Conservation (phyloP, 2,888 invertebrate species). For the Uloborus plumipes region DNA sequence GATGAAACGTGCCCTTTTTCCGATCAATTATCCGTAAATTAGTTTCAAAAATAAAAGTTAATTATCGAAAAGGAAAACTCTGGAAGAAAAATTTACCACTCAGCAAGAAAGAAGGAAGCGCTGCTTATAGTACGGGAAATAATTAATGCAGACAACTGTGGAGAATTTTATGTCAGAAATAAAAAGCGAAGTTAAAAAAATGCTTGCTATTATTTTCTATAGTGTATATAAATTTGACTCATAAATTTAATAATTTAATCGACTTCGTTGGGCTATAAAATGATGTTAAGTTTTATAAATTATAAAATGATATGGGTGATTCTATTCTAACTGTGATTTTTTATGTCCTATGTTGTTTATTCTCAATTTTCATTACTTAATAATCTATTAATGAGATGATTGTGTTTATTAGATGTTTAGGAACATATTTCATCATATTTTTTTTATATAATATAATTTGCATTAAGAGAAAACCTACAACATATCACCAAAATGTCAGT, state of each 20-base stretch:
- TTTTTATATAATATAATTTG: no score
- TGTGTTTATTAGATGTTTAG: no score
- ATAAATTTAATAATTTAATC: not conserved
- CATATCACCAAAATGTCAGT: no score
- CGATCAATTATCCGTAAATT: conserved; percentile 42
- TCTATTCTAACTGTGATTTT: no score
- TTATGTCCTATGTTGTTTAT: no score
- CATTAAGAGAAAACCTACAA: no score
- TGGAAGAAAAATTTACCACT: conserved; percentile 9
- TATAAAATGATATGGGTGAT: no score
- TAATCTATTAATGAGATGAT: no score
- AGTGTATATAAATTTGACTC: no score
- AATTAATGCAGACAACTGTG: conserved; percentile 9
- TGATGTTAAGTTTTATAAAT: no score
- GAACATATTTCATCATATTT: no score
- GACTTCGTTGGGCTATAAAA: not conserved
- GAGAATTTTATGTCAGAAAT: conserved; percentile 2
- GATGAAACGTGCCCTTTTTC: conserved; percentile 13
- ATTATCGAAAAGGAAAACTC: conserved; percentile 30
- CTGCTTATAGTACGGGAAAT: conserved; percentile 1
- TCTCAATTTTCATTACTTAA: no score
- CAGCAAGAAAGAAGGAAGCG: conserved; percentile 17
- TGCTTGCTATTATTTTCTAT: not conserved
- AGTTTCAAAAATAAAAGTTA: conserved; percentile 38
- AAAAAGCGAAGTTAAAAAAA: conserved; percentile 15